phyloP scores from a whole-genome alignment of 2,888 invertebrate species.

The Thereva unica region DNA sequence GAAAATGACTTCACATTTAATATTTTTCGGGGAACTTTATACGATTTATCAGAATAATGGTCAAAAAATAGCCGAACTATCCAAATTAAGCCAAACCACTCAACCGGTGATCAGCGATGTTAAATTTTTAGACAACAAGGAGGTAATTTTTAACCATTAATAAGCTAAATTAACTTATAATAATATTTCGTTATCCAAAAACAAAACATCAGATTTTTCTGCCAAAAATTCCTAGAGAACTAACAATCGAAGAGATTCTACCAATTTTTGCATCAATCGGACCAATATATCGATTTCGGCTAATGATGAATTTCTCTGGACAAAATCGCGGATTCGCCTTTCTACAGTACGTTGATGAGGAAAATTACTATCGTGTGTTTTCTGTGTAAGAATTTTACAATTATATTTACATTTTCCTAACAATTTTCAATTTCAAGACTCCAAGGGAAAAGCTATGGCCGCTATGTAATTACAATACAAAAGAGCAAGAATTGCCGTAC shows the following conservation, averaged over 20 bases:
- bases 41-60: too few species aligned
- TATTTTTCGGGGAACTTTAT: too few species aligned
- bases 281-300: slow-evolving; percentile 32
- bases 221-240: slow-evolving; percentile 16
- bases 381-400: slow-evolving; percentile 18
- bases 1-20: too few species aligned
- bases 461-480: too few species aligned
- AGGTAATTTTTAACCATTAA: too few species aligned
- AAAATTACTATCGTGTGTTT: slow-evolving; percentile 15
- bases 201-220: slow-evolving; percentile 16
- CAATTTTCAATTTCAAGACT: background rate
- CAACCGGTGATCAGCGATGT: too few species aligned
- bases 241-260: slow-evolving; percentile 29
- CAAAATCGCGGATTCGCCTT: slow-evolving; percentile 37
- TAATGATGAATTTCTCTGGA: slow-evolving; percentile 41
- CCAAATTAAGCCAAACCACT: too few species aligned
- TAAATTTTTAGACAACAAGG: too few species aligned
- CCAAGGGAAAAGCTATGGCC: background rate
- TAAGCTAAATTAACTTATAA: too few species aligned
- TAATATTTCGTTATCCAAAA: too few species aligned
- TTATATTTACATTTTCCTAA: background rate
- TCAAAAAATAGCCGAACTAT: too few species aligned
- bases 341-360: slow-evolving; percentile 29
- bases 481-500: too few species aligned
- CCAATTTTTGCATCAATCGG: slow-evolving; percentile 32